Percentiles rank a stretch among this genome's conserved stretches.
phyloP scores from a whole-genome alignment of 2,888 invertebrate species.

The Frankliniella fusca region DNA sequence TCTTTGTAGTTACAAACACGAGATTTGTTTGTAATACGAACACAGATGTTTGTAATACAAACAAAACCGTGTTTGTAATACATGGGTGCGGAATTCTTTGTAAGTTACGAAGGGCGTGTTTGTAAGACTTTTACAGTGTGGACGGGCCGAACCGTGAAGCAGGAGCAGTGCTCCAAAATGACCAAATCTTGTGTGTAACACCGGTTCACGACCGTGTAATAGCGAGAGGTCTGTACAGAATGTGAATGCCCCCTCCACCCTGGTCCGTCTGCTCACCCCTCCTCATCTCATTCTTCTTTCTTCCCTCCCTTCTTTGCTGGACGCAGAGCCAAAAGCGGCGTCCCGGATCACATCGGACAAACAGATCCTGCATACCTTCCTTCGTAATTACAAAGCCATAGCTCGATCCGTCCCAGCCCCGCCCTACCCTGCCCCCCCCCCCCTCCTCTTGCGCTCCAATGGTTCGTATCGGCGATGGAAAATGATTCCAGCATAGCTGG shows the following conservation, averaged over 20 bases:
- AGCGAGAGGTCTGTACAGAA: too few relatives aligned
- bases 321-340: background rate
- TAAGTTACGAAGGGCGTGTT: too few relatives aligned
- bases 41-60: too few relatives aligned
- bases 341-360: background rate
- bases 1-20: too few relatives aligned
- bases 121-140: too few relatives aligned
- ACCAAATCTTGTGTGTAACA: too few relatives aligned
- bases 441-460: background rate
- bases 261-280: background rate
- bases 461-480: slow-evolving; percentile 6
- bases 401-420: background rate
- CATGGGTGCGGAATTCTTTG: too few relatives aligned
- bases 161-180: too few relatives aligned
- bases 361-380: background rate
- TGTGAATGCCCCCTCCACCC: background rate
- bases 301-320: background rate
- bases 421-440: background rate
- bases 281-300: background rate
- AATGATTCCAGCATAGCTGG: background rate
- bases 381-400: slow-evolving; percentile 1
- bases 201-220: too few relatives aligned
- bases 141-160: too few relatives aligned
- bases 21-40: too few relatives aligned
- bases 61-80: too few relatives aligned